Evolutionary conservation across 1,140 invertebrate genomes (phyloP).

Genomic region (Leguminivora glycinivorella): DNA sequence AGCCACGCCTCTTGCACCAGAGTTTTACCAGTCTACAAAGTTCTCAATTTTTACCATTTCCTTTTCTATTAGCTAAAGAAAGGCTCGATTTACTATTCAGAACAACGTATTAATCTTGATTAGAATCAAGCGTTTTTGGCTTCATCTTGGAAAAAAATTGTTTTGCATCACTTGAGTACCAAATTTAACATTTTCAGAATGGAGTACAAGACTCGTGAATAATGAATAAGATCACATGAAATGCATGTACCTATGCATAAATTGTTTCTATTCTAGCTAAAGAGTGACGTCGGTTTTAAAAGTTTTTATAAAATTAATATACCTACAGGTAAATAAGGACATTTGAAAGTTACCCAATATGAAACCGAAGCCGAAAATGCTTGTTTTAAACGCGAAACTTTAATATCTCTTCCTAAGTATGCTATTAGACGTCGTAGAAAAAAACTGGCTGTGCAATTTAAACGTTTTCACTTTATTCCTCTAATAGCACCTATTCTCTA

Average conservation of each 20-base stretch:
- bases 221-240: background rate
- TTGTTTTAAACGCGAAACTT: background rate
- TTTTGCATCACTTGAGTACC: background rate
- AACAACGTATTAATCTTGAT: too few relatives aligned
- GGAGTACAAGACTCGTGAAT: background rate
- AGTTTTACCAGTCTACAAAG: too few relatives aligned
- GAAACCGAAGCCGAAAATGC: background rate
- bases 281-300: background rate
- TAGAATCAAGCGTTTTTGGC: background rate
- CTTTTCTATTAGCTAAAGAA: too few relatives aligned
- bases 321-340: too few relatives aligned
- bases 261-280: background rate
- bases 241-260: background rate
- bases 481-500: slow-evolving; percentile 9
- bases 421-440: background rate
- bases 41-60: too few relatives aligned
- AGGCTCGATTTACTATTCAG: too few relatives aligned
- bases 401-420: background rate
- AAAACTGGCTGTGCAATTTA: background rate
- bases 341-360: too few relatives aligned
- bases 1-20: too few relatives aligned
- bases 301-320: too few relatives aligned
- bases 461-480: slow-evolving; percentile 23
- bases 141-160: background rate
- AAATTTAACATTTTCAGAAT: background rate